A percentile compares a stretch with the other conserved stretches of the same genome.
Evolutionary conservation across 2,113 vertebrate genomes (phyloP).

Genomic region (Lophius piscatorius): DNA sequence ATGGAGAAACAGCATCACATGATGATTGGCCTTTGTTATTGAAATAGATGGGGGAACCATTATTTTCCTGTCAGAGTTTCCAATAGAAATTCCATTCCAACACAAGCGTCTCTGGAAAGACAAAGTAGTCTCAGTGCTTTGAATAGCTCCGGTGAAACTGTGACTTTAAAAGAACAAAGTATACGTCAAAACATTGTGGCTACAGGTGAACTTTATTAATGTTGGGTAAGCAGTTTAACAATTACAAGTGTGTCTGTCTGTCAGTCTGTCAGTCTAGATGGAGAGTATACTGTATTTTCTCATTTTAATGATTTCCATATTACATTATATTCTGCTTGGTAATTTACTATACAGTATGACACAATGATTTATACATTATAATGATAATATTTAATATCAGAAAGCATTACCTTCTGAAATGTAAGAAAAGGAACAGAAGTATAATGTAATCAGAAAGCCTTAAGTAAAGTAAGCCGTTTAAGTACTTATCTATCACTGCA

Average conservation of each 20-base stretch:
- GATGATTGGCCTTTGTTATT: constrained; percentile 33
- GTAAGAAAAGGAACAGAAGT: background rate
- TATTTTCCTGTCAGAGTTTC: constrained; percentile 51
- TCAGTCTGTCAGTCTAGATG: no score
- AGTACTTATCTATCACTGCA: background rate
- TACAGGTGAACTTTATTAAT: background rate
- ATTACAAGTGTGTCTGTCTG: background rate
- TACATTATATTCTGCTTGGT: background rate
- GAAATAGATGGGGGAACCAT: background rate
- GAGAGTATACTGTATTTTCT: no score
- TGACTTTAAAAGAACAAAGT: constrained; percentile 22
- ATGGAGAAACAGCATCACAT: constrained; percentile 11
- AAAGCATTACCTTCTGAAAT: background rate
- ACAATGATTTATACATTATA: background rate
- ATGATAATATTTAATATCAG: background rate
- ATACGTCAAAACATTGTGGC: constrained; percentile 5
- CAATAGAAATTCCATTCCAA: constrained; percentile 32
- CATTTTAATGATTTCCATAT: no score
- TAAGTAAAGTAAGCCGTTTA: no score
- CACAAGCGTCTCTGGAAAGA: constrained; percentile 23
- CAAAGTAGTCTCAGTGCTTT: constrained; percentile 1
- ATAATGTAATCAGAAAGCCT: background rate
- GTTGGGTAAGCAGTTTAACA: background rate
- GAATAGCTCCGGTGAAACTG: constrained; percentile 32
- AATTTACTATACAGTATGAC: background rate